phyloP scores from a whole-genome alignment of 2,797 vertebrate species.

The Acanthiza pusilla region DNA sequence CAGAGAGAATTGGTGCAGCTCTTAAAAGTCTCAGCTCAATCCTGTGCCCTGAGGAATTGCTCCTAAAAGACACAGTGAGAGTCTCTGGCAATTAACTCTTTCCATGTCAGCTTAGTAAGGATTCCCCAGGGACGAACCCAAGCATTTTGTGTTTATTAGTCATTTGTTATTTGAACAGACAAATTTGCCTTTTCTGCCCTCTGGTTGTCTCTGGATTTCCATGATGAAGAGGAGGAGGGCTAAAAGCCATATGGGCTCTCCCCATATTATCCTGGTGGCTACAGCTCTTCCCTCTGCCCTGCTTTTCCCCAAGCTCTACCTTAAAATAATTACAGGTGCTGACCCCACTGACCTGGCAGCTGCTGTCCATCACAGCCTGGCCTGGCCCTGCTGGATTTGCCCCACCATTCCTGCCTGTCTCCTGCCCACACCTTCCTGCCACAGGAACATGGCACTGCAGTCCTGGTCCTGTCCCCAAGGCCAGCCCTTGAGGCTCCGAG shows the following conservation, averaged over 20 bases:
- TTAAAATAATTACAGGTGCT: neutral
- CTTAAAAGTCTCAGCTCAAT: neutral
- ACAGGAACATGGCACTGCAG: neutral
- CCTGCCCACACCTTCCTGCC: neutral
- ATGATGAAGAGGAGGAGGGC: neutral
- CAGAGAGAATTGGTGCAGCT: neutral
- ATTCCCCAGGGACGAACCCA: neutral
- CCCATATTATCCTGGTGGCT: neutral
- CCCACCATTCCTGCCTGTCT: neutral
- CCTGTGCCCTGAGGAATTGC: neutral
- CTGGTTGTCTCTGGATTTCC: neutral
- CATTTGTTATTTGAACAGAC: neutral
- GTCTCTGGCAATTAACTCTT: neutral
- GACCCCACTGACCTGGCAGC: rapidly evolving
- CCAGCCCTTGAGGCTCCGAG: neutral
- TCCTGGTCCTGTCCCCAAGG: neutral
- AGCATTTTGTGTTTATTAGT: neutral
- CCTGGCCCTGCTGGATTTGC: neutral
- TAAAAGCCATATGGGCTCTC: neutral
- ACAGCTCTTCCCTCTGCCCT: neutral
- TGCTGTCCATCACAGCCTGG: neutral
- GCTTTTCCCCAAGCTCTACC: neutral
- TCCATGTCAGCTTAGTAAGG: neutral
- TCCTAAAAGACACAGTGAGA: neutral
- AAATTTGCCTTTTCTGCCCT: neutral